Percentiles rank a stretch among this genome's conserved stretches.
Evolutionary conservation across 2,113 vertebrate species (phyloP).

Genomic region (Nycticryphes semicollaris): DNA sequence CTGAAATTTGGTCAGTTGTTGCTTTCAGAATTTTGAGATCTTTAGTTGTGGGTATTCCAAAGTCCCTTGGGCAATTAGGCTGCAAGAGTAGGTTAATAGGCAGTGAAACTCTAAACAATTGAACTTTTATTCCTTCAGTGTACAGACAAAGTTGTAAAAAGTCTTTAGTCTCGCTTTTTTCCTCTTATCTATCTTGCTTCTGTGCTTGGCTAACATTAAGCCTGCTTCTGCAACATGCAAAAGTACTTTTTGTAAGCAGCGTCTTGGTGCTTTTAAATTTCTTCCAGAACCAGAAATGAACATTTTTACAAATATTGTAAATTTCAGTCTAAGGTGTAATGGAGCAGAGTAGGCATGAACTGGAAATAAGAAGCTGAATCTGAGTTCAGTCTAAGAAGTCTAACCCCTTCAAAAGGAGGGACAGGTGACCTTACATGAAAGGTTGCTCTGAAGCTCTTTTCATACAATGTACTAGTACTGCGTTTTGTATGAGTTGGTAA

Average conservation of each 20-base stretch:
- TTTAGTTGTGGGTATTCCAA: neutral
- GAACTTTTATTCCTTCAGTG: neutral
- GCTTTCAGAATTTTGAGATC: neutral
- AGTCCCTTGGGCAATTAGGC: neutral
- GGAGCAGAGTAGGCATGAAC: neutral
- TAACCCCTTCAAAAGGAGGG: neutral
- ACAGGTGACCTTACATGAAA: neutral
- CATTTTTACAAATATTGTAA: neutral
- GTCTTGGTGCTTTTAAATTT: neutral
- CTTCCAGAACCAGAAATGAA: neutral
- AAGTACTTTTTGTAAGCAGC: neutral
- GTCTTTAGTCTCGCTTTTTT: neutral
- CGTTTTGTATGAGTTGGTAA: neutral
- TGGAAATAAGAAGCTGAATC: neutral
- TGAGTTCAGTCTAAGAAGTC: neutral
- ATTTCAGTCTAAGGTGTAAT: neutral
- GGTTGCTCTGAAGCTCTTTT: neutral
- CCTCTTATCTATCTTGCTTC: neutral
- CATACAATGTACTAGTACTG: rapidly evolving
- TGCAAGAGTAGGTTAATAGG: neutral
- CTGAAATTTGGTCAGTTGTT: neutral
- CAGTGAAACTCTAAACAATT: neutral
- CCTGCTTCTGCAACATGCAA: neutral
- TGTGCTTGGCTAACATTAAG: neutral
- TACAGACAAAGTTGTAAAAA: neutral